Conservation (phyloP, 2,113 vertebrate species). For the Emydura subglobosa region DNA sequence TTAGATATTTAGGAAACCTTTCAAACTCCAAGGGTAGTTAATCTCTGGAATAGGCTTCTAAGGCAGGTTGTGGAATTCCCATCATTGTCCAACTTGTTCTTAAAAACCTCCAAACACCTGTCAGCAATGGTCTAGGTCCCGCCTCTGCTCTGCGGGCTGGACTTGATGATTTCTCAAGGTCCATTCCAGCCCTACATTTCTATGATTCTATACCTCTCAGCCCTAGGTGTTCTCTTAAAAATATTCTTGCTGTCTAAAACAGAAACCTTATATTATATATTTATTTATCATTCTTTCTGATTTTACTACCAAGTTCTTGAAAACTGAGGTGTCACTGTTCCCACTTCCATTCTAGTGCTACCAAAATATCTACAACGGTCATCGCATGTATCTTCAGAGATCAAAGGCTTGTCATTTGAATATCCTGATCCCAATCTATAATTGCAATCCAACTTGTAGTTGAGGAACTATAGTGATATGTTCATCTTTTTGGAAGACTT, state of each 20-base stretch:
- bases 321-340: neutral
- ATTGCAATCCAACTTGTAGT: neutral
- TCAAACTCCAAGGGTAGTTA: neutral
- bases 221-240: neutral
- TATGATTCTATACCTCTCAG: neutral
- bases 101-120: neutral
- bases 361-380: neutral
- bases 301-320: neutral
- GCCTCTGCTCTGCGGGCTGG: neutral
- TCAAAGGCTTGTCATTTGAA: neutral
- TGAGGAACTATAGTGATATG: neutral
- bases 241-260: neutral
- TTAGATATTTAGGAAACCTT: neutral
- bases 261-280: neutral
- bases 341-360: neutral
- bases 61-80: neutral
- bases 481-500: neutral
- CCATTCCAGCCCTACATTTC: neutral
- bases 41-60: neutral
- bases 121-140: neutral
- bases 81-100: neutral
- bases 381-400: neutral
- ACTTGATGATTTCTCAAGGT: neutral
- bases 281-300: neutral
- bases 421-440: neutral